Percentiles rank a stretch among this genome's conserved stretches.
phyloP scores from a whole-genome alignment of 2,113 vertebrate species.

The Myrmecophaga tridactyla region DNA sequence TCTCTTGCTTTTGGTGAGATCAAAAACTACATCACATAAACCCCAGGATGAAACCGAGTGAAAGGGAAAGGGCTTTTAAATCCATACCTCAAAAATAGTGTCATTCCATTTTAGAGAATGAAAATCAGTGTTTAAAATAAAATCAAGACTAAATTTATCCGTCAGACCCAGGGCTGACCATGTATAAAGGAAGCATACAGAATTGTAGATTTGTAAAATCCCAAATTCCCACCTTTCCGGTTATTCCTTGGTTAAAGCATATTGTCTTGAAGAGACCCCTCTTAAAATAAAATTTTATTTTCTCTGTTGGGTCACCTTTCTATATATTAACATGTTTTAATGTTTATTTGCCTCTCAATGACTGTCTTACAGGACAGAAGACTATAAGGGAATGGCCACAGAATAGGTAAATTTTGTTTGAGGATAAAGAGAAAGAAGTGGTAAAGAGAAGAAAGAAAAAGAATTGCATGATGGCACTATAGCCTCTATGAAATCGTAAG shows the following conservation, averaged over 20 bases:
- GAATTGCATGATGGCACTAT: too few species aligned
- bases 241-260: conserved; percentile 9
- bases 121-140: background rate
- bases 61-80: conserved; percentile 30
- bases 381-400: background rate
- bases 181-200: background rate
- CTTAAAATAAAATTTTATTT: conserved; percentile 17
- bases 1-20: background rate
- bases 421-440: background rate
- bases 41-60: background rate
- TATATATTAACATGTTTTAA: background rate
- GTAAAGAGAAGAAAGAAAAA: background rate
- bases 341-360: conserved; percentile 2
- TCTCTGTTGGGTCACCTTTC: background rate
- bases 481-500: background rate
- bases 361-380: background rate
- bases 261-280: background rate
- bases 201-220: background rate
- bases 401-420: background rate
- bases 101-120: background rate
- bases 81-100: background rate
- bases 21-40: background rate
- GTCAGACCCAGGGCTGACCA: background rate
- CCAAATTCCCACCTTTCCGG: background rate
- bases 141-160: conserved; percentile 1